phyloP scores from a whole-genome alignment of 2,797 vertebrate genomes.

The Sardinella longiceps region DNA sequence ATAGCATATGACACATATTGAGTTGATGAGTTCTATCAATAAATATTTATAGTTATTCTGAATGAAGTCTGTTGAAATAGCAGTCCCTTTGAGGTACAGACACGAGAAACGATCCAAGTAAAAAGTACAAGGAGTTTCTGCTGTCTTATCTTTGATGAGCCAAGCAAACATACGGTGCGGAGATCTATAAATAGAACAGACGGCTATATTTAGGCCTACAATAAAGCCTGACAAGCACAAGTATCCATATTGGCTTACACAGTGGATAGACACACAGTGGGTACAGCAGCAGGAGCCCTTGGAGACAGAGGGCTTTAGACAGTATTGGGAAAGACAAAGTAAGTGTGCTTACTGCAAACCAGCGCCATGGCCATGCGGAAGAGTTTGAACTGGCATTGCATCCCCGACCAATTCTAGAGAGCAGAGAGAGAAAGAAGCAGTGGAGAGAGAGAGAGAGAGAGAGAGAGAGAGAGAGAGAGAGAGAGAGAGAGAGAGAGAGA shows the following conservation, averaged over 20 bases:
- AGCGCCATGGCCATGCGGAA: constrained; percentile 96
- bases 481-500: constrained; percentile 34
- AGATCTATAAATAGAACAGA: neutral
- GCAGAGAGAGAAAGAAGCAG: neutral
- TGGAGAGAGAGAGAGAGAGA: constrained; percentile 24
- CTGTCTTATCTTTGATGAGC: neutral
- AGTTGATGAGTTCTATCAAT: neutral
- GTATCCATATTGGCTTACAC: neutral
- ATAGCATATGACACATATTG: neutral
- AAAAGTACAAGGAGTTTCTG: neutral
- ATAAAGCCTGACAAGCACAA: constrained; percentile 11
- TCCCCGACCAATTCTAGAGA: constrained; percentile 95
- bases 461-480: neutral
- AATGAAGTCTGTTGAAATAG: neutral
- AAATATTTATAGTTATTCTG: neutral
- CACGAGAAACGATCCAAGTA: neutral
- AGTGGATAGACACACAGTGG: neutral
- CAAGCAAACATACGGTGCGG: neutral
- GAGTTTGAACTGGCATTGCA: constrained; percentile 98
- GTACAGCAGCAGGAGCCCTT: neutral
- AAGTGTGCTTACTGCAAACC: constrained; percentile 91
- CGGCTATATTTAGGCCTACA: neutral
- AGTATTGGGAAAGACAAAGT: neutral
- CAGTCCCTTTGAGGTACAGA: neutral
- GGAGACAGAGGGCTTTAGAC: constrained; percentile 11